phyloP scores from a whole-genome alignment of 2,113 vertebrate species.

The Heptranchias perlo region DNA sequence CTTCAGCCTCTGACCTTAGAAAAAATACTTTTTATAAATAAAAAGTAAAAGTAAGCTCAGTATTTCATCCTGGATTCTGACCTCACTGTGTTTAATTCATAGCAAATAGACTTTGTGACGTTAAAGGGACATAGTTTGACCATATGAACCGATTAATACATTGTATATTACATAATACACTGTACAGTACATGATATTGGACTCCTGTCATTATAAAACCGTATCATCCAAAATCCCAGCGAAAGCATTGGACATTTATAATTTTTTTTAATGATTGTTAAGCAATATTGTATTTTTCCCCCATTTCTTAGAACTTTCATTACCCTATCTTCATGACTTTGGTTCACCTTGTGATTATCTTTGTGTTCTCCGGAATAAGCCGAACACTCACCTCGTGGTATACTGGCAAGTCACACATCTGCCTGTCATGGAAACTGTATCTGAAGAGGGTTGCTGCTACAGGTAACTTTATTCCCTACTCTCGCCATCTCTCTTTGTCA shows the following conservation, averaged over 20 bases:
- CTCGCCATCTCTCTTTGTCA: not conserved
- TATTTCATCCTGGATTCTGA: not conserved
- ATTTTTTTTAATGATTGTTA: not conserved
- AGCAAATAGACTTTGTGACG: not conserved
- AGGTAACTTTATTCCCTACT: slow-evolving; percentile 53
- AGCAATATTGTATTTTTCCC: not conserved
- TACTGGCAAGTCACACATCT: slow-evolving; percentile 63
- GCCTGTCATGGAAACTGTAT: slow-evolving; percentile 75
- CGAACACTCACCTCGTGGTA: slow-evolving; percentile 58
- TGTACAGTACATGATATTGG: not conserved
- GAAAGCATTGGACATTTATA: not conserved
- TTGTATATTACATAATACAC: not conserved
- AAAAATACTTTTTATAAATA: not conserved
- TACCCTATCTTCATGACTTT: slow-evolving; percentile 89
- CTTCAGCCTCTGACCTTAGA: not conserved
- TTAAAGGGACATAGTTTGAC: not conserved
- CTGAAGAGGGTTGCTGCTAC: slow-evolving; percentile 75
- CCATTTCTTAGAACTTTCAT: slow-evolving; percentile 67
- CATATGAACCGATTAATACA: not conserved
- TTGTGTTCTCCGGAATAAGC: slow-evolving; percentile 68
- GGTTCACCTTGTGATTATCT: slow-evolving; percentile 75
- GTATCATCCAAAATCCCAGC: not conserved
- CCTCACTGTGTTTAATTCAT: not conserved
- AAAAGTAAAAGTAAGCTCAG: not conserved
- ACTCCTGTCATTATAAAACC: not conserved